phyloP scores from a whole-genome alignment of 1,140 invertebrate genomes.

The Scaptomyza graminum region DNA sequence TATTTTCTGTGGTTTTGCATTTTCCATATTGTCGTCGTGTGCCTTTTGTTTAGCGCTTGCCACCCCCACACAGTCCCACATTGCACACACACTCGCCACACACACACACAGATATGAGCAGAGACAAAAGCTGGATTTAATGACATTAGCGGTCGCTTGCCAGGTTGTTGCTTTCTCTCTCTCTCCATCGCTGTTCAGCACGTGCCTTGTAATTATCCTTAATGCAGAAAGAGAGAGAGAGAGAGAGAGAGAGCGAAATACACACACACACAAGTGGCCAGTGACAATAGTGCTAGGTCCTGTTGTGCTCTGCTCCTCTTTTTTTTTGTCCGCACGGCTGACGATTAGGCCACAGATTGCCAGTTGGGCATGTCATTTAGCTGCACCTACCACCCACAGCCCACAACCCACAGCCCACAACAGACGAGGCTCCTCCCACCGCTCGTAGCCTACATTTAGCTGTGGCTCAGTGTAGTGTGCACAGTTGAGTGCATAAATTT shows the following conservation, averaged over 20 bases:
- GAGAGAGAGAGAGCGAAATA: slow-evolving; percentile 7
- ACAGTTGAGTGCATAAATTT: slow-evolving; percentile 71
- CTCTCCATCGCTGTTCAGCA: not conserved
- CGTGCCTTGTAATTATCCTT: slow-evolving; percentile 65
- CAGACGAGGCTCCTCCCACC: not conserved
- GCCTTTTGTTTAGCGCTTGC: slow-evolving; percentile 58
- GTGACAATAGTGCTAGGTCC: slow-evolving; percentile 29
- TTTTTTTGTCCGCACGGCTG: slow-evolving; percentile 17
- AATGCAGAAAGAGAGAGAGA: slow-evolving; percentile 40
- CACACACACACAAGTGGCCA: slow-evolving; percentile 35
- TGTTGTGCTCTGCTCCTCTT: not conserved
- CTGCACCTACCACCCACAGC: slow-evolving; percentile 2
- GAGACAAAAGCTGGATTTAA: slow-evolving; percentile 49
- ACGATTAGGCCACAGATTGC: slow-evolving; percentile 73
- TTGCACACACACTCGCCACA: slow-evolving; percentile 20
- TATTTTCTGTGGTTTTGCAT: slow-evolving; percentile 78
- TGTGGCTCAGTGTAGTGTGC: slow-evolving; percentile 4
- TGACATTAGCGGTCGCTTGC: slow-evolving; percentile 59
- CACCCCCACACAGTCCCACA: slow-evolving; percentile 21
- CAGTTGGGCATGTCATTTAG: slow-evolving; percentile 69
- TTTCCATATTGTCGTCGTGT: slow-evolving; percentile 57
- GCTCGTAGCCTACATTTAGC: not conserved
- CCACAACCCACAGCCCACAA: not conserved
- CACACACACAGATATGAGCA: slow-evolving; percentile 21
- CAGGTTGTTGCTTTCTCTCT: slow-evolving; percentile 8